Base-by-base conservation (phyloP, 2,888 invertebrate genomes). In the Steinernema hermaphroditum region DNA sequence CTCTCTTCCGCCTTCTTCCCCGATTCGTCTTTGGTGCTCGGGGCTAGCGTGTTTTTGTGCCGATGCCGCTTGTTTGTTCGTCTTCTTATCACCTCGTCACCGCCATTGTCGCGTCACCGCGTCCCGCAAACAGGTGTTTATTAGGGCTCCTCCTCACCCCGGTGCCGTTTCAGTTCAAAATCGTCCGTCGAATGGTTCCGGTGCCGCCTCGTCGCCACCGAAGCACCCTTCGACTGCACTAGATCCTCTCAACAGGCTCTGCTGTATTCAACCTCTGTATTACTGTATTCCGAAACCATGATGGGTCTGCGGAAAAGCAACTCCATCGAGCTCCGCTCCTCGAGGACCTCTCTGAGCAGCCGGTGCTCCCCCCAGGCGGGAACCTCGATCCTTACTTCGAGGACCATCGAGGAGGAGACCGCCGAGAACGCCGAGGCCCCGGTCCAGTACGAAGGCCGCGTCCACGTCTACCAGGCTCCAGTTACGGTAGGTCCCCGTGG, bases 141-240 rank as follows among this genome's bases (percentile, higher is more conserved):
- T 16, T 4, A 24, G 27, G 37, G 54, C 54, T 54, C 54, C 54
- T 24, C 54, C 54, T 27, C 46, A 19, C 46, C 6, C 54, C 19
- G 54, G 9, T 24, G 54, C 27, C 54, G 22, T 54, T 54, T 54
- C 54, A 54, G 54, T 19, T 46, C 6, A 54, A 27, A 27, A 14
- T 27, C 54, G 54, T 54, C 19, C 19, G 54, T 54, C 54, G 54
- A 54, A 54, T 54, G 54, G 27, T 54, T 54, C 27, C 54, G 54
- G 27, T 24, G 54, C 54, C 14, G 54, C 54, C 24, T 12, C 14
- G 22, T 27, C 19, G 54, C 19, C 54, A 27, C 54, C 54, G 54
- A 19, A 27, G 27, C 16, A 8, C 54, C 54, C 12, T 14, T 54
- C 54, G 54, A 54, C 22, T 6, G 16, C 27, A 54, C 6, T 54